Percentiles rank a stretch among this genome's conserved stretches.
These are phyloP conservation scores for Microtus richardsoni DNA, from an alignment of 2,113 vertebrate genomes.

Conservation along the genomic window DNA sequence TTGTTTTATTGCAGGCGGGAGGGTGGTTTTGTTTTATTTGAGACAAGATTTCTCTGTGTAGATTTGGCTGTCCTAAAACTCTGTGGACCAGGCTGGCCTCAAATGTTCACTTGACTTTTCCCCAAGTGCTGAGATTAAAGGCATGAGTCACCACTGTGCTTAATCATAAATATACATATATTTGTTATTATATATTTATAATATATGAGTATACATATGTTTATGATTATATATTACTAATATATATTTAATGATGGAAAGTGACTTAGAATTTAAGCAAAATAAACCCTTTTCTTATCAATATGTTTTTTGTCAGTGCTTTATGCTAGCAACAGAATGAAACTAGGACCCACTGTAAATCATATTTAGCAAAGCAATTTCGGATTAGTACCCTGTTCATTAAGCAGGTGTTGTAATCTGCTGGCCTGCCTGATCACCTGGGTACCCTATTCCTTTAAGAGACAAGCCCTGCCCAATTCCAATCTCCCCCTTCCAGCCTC, in stretches of 20 bases:
- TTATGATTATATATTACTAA: not conserved
- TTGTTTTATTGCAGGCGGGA: not conserved
- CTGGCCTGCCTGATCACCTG: no score
- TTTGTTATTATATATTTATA: no score
- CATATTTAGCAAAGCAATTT: constrained; percentile 17
- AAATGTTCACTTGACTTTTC: not conserved
- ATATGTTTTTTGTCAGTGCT: not conserved
- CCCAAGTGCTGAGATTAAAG: not conserved
- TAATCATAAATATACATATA: not conserved
- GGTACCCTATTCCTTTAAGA: no score
- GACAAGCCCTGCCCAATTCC: no score
- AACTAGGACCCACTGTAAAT: not conserved
- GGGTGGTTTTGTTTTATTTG: not conserved
- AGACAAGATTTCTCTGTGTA: not conserved
- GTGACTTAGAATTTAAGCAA: not conserved
- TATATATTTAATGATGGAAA: not conserved
- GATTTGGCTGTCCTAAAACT: not conserved
- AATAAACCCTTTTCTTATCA: not conserved
- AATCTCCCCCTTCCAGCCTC: no score
- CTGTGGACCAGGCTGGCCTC: not conserved
- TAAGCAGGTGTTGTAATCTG: not conserved
- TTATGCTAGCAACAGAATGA: not conserved
- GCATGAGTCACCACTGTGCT: not conserved
- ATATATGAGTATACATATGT: no score
- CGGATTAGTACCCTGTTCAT: not conserved